These are phyloP conservation scores for Eumaeus atala DNA, from an alignment of 1,140 invertebrate genomes.

Conservation along the genomic window DNA sequence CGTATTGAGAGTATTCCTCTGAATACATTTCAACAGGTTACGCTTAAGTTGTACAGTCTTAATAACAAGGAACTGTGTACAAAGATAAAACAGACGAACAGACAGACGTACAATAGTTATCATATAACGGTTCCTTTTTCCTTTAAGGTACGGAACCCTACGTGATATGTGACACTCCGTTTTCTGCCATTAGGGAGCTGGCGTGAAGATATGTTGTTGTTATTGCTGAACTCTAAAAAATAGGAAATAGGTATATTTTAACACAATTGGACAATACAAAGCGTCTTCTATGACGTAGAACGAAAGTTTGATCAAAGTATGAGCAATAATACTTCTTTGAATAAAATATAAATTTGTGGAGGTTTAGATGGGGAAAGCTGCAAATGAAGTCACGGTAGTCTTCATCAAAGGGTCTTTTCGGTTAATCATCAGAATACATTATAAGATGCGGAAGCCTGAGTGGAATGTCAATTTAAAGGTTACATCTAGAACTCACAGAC, in stretches of 20 bases:
- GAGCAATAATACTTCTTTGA: background rate
- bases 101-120: no score
- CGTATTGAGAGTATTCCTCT: no score
- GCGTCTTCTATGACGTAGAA: background rate
- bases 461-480: slow-evolving; percentile 3
- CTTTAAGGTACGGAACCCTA: no score
- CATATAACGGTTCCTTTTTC: no score
- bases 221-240: no score
- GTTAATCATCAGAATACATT: slow-evolving; percentile 8
- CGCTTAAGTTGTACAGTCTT: background rate
- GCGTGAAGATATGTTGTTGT: no score
- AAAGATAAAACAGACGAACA: no score
- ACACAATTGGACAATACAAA: no score
- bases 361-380: background rate
- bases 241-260: no score
- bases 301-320: background rate
- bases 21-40: background rate
- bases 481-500: background rate
- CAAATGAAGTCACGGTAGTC: slow-evolving; percentile 7
- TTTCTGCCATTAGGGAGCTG: no score
- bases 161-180: no score
- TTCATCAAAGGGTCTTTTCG: slow-evolving; percentile 6
- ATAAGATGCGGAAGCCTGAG: background rate
- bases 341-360: slow-evolving; percentile 1
- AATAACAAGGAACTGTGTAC: background rate